Percentiles rank a stretch among this genome's conserved stretches.
These are phyloP conservation scores for Semibalanus balanoides DNA, from an alignment of 1,140 invertebrate species.

Conservation along the genomic window DNA sequence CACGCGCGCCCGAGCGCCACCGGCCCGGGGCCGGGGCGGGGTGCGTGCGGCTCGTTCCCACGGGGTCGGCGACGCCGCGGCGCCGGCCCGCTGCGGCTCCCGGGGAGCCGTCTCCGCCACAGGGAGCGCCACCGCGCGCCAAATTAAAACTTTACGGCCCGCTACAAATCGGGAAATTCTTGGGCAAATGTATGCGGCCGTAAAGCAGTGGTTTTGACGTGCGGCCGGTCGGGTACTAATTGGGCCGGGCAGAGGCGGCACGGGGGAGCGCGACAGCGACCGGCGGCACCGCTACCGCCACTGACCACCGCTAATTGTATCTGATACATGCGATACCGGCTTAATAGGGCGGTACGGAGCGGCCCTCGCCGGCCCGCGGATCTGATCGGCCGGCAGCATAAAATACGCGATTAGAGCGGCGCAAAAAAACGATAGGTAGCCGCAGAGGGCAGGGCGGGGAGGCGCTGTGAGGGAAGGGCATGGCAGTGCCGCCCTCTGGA, in stretches of 20 bases:
- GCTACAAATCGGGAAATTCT: not conserved
- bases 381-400: not conserved
- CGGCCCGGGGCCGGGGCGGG: too few species aligned
- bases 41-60: not conserved
- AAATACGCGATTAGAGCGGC: not conserved
- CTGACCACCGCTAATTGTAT: not conserved
- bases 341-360: not conserved
- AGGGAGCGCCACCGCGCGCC: too few species aligned
- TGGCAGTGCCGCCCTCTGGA: too few species aligned
- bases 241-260: not conserved
- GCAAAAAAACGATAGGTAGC: not conserved
- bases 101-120: not conserved
- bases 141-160: not conserved
- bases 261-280: too few species aligned
- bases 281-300: not conserved
- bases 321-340: not conserved
- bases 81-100: not conserved
- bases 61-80: too few species aligned
- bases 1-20: too few species aligned
- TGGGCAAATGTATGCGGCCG: not conserved
- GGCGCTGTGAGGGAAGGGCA: not conserved
- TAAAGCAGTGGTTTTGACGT: not conserved
- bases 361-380: not conserved
- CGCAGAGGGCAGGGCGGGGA: not conserved
- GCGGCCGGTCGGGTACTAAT: not conserved